Conservation (phyloP, 2,888 invertebrate genomes). For the Sminthurinus aureus region DNA sequence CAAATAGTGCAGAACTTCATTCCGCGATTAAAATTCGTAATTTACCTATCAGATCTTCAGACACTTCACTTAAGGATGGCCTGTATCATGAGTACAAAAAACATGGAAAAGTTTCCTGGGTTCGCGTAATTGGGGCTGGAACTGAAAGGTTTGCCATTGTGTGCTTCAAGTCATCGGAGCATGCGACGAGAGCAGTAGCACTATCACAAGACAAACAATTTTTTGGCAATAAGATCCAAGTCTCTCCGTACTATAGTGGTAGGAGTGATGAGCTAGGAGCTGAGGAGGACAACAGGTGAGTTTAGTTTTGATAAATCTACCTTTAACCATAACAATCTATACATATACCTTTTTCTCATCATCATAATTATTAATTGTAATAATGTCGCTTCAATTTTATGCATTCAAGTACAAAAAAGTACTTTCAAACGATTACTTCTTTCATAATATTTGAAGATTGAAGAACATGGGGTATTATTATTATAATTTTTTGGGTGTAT, state of each 20-base stretch:
- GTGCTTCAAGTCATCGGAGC: slow-evolving; percentile 96
- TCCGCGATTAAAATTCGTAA: slow-evolving; percentile 75
- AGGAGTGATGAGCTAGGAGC: slow-evolving; percentile 57
- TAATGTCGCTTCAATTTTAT: not conserved
- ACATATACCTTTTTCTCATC: not conserved
- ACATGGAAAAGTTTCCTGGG: slow-evolving; percentile 96
- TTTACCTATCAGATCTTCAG: slow-evolving; percentile 81
- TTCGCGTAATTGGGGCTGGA: slow-evolving; percentile 90
- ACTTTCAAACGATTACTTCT: not conserved
- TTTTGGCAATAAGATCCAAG: slow-evolving; percentile 97
- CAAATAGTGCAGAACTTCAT: slow-evolving; percentile 53
- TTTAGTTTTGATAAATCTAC: not conserved
- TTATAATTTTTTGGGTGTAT: not conserved
- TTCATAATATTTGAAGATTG: not conserved
- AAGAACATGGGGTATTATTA: too few relatives aligned
- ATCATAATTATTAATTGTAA: not conserved
- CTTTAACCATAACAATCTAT: not conserved
- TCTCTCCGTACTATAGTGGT: slow-evolving; percentile 75
- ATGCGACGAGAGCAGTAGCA: slow-evolving; percentile 94
- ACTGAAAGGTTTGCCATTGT: slow-evolving; percentile 92
- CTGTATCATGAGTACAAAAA: slow-evolving; percentile 99
- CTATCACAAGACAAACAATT: slow-evolving; percentile 95
- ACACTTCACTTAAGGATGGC: slow-evolving; percentile 78
- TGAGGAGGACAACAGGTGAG: slow-evolving; percentile 58
- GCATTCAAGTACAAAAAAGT: too few relatives aligned